Evolutionary conservation across 2,113 vertebrate genomes (phyloP).

Genomic region (Oenanthe oenanthe): DNA sequence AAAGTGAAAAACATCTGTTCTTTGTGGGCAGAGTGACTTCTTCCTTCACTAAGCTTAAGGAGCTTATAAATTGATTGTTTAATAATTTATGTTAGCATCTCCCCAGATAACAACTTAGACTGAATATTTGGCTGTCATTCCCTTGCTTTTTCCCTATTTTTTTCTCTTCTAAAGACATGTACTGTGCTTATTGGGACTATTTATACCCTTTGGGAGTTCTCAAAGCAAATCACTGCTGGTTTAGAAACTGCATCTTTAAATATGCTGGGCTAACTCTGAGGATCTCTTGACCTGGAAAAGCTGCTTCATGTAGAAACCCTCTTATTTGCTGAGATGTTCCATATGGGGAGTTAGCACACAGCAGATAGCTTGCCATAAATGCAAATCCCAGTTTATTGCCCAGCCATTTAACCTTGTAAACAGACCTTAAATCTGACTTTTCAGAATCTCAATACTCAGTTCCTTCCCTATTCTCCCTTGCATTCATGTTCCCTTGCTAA

Average conservation of each 20-base stretch:
- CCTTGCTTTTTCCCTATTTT: not conserved
- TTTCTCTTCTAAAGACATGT: not conserved
- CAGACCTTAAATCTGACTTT: not conserved
- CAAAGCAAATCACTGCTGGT: not conserved
- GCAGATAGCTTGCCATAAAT: not conserved
- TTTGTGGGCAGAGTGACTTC: not conserved
- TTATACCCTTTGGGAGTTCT: not conserved
- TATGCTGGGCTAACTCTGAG: not conserved
- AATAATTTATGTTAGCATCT: not conserved
- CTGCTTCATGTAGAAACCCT: not conserved
- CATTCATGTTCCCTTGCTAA: not conserved
- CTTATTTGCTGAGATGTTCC: not conserved
- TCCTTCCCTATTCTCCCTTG: not conserved
- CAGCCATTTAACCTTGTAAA: constrained; percentile 12
- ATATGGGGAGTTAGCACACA: not conserved
- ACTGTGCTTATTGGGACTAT: not conserved
- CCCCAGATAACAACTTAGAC: not conserved
- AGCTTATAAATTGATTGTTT: not conserved
- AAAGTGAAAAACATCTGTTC: not conserved
- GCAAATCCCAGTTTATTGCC: not conserved
- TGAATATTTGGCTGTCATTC: not conserved
- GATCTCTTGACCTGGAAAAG: not conserved
- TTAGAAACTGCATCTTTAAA: not conserved
- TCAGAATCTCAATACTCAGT: not conserved
- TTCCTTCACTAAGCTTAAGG: not conserved